Evolutionary conservation across 2,888 invertebrate species (phyloP).

Genomic region (Agrochola litura): DNA sequence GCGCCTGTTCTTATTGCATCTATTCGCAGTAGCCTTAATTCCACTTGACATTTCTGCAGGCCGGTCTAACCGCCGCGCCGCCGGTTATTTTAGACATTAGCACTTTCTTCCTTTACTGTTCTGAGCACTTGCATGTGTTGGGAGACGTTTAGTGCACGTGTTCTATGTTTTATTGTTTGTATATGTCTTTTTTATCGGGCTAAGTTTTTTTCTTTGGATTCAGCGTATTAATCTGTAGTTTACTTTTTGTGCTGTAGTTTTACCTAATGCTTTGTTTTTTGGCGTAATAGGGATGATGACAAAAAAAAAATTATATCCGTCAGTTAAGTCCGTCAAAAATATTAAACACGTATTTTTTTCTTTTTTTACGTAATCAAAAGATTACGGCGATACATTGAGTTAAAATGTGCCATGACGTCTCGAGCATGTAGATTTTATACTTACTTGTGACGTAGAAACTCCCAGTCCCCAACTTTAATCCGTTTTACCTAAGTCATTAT

Average conservation of each 20-base stretch:
- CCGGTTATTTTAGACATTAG: slow-evolving; percentile 59
- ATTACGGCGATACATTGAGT: too few species aligned
- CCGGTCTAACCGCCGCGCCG: slow-evolving; percentile 33
- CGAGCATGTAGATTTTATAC: too few species aligned
- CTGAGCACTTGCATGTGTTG: slow-evolving; percentile 39
- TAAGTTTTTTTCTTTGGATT: background rate
- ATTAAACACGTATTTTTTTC: too few species aligned
- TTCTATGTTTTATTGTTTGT: background rate
- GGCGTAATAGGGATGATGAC: background rate
- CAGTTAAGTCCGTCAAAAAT: too few species aligned
- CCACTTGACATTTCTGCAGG: slow-evolving; percentile 65
- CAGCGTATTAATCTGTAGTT: background rate
- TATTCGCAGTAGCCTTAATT: slow-evolving; percentile 62
- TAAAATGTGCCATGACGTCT: too few species aligned
- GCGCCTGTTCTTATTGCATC: slow-evolving; percentile 71
- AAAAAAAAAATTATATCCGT: too few species aligned
- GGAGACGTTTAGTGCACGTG: background rate
- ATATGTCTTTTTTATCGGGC: background rate
- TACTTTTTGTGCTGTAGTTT: background rate
- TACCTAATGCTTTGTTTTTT: background rate
- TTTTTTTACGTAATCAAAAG: too few species aligned
- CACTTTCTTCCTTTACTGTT: slow-evolving; percentile 55
- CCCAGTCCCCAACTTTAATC: too few species aligned
- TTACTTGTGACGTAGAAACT: too few species aligned
- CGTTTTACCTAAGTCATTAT: too few species aligned